Evolutionary conservation across 2,888 invertebrate genomes (phyloP).

Genomic region (Amorpha juglandis): DNA sequence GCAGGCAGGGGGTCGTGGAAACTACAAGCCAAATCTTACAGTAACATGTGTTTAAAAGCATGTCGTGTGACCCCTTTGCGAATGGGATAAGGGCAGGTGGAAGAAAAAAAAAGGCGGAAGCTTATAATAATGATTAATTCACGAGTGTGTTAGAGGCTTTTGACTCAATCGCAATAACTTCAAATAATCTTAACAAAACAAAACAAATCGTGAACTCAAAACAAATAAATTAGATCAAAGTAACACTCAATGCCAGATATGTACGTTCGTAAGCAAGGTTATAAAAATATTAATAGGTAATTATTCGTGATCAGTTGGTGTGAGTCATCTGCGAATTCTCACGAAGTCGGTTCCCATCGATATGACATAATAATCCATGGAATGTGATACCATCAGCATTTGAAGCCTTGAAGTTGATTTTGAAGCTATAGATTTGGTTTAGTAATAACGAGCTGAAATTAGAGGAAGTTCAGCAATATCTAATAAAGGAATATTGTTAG

Average conservation of each 20-base stretch:
- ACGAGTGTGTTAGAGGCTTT: no score
- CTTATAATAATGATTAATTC: no score
- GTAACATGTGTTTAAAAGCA: no score
- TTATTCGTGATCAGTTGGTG: constrained; percentile 11
- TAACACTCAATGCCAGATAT: constrained; percentile 4
- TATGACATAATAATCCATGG: constrained; percentile 28
- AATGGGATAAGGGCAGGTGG: no score
- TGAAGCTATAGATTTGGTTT: not conserved
- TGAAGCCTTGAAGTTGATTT: constrained; percentile 11
- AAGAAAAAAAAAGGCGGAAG: no score
- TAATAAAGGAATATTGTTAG: not conserved
- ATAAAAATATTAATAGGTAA: constrained; percentile 21
- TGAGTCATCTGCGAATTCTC: constrained; percentile 23
- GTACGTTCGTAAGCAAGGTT: constrained; percentile 3
- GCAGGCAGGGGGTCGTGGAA: no score
- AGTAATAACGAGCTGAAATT: not conserved
- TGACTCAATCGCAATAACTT: not conserved
- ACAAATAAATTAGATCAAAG: constrained; percentile 22
- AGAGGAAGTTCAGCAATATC: not conserved
- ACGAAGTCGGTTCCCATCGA: constrained; percentile 30
- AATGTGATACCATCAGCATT: constrained; percentile 12
- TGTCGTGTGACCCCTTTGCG: no score
- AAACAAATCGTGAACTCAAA: constrained; percentile 17
- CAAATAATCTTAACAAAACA: not conserved
- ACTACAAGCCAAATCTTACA: no score